Evolutionary conservation across 2,797 vertebrate genomes (phyloP).

Genomic region (Alfaro cultratus): DNA sequence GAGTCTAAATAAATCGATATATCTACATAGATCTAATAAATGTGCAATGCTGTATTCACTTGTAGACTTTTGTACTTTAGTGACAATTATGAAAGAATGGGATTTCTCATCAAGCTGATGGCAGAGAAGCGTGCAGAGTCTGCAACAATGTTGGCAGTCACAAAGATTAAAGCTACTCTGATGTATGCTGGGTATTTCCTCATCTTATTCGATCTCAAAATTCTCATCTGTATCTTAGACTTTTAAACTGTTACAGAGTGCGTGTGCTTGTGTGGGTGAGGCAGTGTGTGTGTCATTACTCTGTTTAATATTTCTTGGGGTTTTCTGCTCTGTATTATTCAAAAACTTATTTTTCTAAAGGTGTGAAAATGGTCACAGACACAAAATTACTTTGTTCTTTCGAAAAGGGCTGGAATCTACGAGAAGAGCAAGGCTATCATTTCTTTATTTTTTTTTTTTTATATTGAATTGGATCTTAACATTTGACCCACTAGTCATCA

Average conservation of each 20-base stretch:
- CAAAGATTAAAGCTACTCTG: slow-evolving; percentile 52
- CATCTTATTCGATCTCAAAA: slow-evolving; percentile 62
- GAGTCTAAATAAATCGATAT: slow-evolving; percentile 76
- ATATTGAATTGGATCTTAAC: slow-evolving; percentile 11
- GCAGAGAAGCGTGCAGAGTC: slow-evolving; percentile 26
- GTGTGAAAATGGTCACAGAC: slow-evolving; percentile 68
- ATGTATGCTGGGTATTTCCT: slow-evolving; percentile 65
- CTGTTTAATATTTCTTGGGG: slow-evolving; percentile 62
- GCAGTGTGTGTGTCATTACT: slow-evolving; percentile 41
- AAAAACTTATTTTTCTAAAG: slow-evolving; percentile 77
- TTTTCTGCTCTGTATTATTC: slow-evolving; percentile 66
- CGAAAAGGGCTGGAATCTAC: slow-evolving; percentile 80
- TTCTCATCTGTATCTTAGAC: slow-evolving; percentile 70
- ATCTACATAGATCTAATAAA: slow-evolving; percentile 79
- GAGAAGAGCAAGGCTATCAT: slow-evolving; percentile 70
- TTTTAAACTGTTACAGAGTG: slow-evolving; percentile 62
- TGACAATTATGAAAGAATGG: slow-evolving; percentile 72
- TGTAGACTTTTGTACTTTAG: slow-evolving; percentile 67
- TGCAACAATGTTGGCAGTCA: slow-evolving; percentile 19
- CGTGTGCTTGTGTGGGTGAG: slow-evolving; percentile 36
- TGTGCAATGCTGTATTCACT: slow-evolving; percentile 86
- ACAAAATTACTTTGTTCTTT: slow-evolving; percentile 66
- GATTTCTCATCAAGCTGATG: slow-evolving; percentile 59
- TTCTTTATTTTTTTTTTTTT: slow-evolving; percentile 52
- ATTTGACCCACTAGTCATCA: background rate